Percentiles rank a stretch among this genome's conserved stretches.
phyloP scores from a whole-genome alignment of 2,113 vertebrate genomes.

The Pongo pygmaeus region DNA sequence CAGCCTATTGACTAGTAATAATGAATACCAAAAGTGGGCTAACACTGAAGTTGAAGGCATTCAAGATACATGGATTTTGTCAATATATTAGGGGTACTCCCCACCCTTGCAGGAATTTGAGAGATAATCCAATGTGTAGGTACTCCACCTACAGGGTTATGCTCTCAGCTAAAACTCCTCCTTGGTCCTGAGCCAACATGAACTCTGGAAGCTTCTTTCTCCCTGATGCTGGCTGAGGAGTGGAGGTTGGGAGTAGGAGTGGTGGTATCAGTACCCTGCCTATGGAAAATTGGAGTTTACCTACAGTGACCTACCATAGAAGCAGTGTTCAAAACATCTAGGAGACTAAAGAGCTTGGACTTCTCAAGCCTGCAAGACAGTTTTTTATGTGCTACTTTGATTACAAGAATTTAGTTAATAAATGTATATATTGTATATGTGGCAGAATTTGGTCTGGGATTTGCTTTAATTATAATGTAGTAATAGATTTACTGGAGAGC shows the following conservation, averaged over 20 bases:
- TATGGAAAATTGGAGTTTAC: not conserved
- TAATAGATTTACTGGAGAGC: not conserved
- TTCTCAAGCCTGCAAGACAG: not conserved
- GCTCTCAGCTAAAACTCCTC: not conserved
- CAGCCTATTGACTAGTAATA: not conserved
- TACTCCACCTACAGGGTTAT: not conserved
- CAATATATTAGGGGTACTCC: not conserved
- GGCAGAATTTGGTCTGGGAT: not conserved
- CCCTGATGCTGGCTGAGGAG: not conserved
- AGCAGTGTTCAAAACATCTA: not conserved
- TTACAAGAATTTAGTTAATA: constrained; percentile 3
- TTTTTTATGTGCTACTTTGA: not conserved
- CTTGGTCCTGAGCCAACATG: not conserved
- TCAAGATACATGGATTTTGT: not conserved
- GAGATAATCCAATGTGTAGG: not conserved
- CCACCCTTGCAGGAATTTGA: not conserved
- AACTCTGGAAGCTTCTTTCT: not conserved
- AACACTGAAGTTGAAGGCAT: not conserved
- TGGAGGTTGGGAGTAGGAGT: too few species aligned
- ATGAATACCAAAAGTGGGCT: not conserved
- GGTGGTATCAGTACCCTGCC: not conserved
- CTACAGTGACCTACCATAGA: not conserved
- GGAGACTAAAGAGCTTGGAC: not conserved
- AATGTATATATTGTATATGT: not conserved
- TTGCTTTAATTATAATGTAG: not conserved